Conservation (phyloP, 2,113 vertebrate genomes). For the Labrus mixtus region DNA sequence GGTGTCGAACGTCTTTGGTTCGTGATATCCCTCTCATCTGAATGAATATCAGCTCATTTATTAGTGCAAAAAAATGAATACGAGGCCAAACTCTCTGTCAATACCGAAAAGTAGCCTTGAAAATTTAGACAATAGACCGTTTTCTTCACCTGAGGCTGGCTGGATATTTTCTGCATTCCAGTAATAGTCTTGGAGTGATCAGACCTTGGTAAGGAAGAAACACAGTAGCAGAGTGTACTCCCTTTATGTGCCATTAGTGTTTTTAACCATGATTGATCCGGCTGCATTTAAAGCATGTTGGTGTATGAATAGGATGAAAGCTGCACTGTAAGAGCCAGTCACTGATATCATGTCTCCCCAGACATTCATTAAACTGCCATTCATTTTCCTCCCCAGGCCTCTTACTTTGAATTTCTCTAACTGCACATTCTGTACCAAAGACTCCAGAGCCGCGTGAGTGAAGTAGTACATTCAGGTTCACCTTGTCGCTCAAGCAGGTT, state of each 20-base stretch:
- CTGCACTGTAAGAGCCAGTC: conserved; percentile 51
- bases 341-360: conserved; percentile 64
- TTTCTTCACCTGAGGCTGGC: conserved; percentile 40
- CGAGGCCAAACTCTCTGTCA: conserved; percentile 43
- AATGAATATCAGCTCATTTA: conserved; percentile 45
- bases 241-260: conserved; percentile 67
- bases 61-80: conserved; percentile 38
- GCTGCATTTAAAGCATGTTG: conserved; percentile 57
- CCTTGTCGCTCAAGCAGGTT: conserved; percentile 35
- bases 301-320: conserved; percentile 65
- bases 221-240: conserved; percentile 47
- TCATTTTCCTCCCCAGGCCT: conserved; percentile 51
- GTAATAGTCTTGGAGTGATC: conserved; percentile 56
- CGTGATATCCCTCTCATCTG: conserved; percentile 48
- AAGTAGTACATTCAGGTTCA: conserved; percentile 32
- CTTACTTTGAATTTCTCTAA: conserved; percentile 54
- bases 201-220: conserved; percentile 59
- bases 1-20: conserved; percentile 53
- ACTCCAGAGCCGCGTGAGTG: conserved; percentile 17
- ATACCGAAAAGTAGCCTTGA: conserved; percentile 39
- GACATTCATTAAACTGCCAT: conserved; percentile 48
- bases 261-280: conserved; percentile 71
- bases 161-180: conserved; percentile 53
- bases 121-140: conserved; percentile 45
- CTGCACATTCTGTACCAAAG: conserved; percentile 41